Evolutionary conservation across 2,888 invertebrate species (phyloP).

Genomic region (Tetragnatha montana): DNA sequence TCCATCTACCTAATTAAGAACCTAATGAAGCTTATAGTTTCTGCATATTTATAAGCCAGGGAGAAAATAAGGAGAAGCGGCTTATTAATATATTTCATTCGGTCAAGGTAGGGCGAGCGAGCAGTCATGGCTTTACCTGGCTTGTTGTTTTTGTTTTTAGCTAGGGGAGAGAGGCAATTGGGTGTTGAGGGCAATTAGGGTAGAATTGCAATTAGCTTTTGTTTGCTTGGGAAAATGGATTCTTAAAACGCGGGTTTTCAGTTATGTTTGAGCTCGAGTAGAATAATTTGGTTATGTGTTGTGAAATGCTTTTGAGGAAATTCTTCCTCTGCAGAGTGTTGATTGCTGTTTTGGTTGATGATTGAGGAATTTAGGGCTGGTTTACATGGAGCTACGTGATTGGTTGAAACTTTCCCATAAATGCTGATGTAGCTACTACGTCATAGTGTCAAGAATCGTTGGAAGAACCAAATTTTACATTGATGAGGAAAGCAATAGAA

Average conservation of each 20-base stretch:
- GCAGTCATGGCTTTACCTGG: background rate
- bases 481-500: too few relatives aligned
- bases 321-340: background rate
- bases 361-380: too few relatives aligned
- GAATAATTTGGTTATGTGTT: too few relatives aligned
- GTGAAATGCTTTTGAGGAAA: background rate
- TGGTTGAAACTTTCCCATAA: too few relatives aligned
- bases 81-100: background rate
- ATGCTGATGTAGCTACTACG: too few relatives aligned
- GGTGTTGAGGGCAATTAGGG: background rate
- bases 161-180: background rate
- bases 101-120: background rate
- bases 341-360: background rate
- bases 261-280: background rate
- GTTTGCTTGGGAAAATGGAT: too few relatives aligned
- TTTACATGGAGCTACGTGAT: too few relatives aligned
- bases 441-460: too few relatives aligned
- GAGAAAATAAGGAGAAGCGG: conserved; percentile 13
- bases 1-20: conserved; percentile 45
- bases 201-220: background rate
- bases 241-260: background rate
- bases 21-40: conserved; percentile 52
- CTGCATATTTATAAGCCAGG: conserved; percentile 39
- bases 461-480: too few relatives aligned
- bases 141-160: background rate